Evolutionary conservation across 2,888 invertebrate species (phyloP), one percentile per base, ranked within the genome.

Genomic region (Rhodophaea formosa): DNA sequence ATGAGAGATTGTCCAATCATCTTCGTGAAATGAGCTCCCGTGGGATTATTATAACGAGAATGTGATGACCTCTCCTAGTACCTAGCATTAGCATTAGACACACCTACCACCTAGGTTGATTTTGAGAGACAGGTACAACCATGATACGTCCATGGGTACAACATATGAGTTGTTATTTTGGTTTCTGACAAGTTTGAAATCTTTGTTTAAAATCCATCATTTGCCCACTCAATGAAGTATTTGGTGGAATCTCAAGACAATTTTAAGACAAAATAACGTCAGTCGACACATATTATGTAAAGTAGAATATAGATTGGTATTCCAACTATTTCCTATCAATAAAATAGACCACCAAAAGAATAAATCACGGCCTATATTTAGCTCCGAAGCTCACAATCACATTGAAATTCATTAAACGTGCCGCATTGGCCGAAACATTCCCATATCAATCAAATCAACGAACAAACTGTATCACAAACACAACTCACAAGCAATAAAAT

Each of bases 361-460:
- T 56, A 47, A 56, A 56, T 56, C 56, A 49, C n/a, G 7, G n/a
- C 17, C 56, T 47, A 42, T 23, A 56, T 56, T 47, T 56, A 56
- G 56, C 43, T 56, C 56, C 8, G 12, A 39, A 45, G 16, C 43
- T 35, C 8, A 16, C 15, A 47, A 49, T 7, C 42, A 17, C 49
- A 58, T 49, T 47, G 58, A 42, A 49, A 58, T 58, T 56, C 49
- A 56, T 47, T 12, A 49, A 14, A 39, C 42, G 56, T 15, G 29
- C 47, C 14, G 39, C 17, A 46, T 58, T 32, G 30, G 52, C 52
- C 55, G 51, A 63, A 64, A 64, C 64, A 74, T 83, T 88, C 88
- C 80, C 89, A 88, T 82, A 88, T 88, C 88, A 86, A 86, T 88
- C 88, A 88, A 80, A 75, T 69, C 67, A 79, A 73, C 75, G 73